Evolutionary conservation across 2,888 invertebrate genomes (phyloP), one percentile per base, ranked within the genome.

Genomic region (Pollenia amentaria): DNA sequence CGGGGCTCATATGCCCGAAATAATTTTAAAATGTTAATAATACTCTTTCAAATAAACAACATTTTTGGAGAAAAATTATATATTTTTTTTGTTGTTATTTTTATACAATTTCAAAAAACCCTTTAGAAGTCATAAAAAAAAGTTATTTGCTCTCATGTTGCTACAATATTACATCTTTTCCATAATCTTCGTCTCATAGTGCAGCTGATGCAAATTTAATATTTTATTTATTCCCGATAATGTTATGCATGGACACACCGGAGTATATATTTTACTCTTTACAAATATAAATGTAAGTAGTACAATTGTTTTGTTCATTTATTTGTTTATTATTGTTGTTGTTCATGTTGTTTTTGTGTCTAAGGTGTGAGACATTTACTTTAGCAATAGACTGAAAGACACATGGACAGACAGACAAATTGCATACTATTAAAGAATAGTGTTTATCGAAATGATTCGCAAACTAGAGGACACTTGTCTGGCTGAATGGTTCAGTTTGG

Each of bases 351-450:
- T 67, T 79, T 10, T 79, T 73, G 48, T 73, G 80, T 87, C 84
- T 87, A 80, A 87, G 87, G 87, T 87, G 87, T 87, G 84, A 87
- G 87, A 81, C 69, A 81, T 53, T 87, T 60, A 84, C 51, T 72
- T 78, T 60, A 29, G 16, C 44, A 29, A 53, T 77, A 57, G 46
- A 76, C 14, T 60, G 51, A 70, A 40, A 78, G 44, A 60, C 40
- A 64, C 29, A 51, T 40, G 9, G 55, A 67, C 67, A 78, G 73
- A 80, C 78, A 65, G 14, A 62, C 38, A 60, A 55, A 55, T 40
- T 40, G 40, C 51, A 53, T 64, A 10, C 38, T n/a, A n/a, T n/a
- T n/a, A n/a, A n/a, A n/a, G n/a, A 69, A 53, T 77, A 76, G 76
- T 29, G 29, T 77, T 84, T 72, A 75, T 48, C n/a, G 64, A 70